Percentiles rank a stretch among this genome's conserved stretches.
phyloP scores from a whole-genome alignment of 2,888 invertebrate species.

The Synanthedon formicaeformis region DNA sequence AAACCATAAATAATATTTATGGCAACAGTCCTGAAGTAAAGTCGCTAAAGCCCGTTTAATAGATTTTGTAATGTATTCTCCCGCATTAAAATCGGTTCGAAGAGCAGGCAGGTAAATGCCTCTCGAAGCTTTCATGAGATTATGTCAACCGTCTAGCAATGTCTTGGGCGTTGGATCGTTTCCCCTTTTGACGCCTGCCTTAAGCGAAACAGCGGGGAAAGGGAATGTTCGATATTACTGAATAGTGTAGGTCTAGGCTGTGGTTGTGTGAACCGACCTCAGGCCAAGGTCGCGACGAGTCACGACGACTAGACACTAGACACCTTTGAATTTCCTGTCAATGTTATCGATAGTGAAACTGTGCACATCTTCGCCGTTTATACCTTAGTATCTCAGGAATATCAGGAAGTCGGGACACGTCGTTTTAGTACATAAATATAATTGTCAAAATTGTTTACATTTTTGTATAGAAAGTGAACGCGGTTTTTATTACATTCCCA shows the following conservation, averaged over 20 bases:
- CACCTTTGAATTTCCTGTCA: conserved; percentile 6
- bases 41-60: neutral
- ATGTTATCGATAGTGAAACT: conserved; percentile 19
- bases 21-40: neutral
- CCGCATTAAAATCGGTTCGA: neutral
- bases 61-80: neutral
- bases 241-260: neutral
- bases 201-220: neutral
- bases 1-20: neutral
- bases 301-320: conserved; percentile 7
- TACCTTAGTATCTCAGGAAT: too few species aligned
- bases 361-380: neutral
- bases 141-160: neutral
- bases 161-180: neutral
- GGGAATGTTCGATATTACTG: neutral
- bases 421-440: too few species aligned
- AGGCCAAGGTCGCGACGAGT: conserved; percentile 9
- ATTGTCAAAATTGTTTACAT: too few species aligned
- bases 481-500: neutral
- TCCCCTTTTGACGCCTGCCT: neutral
- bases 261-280: conserved; percentile 5
- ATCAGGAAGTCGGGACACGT: too few species aligned
- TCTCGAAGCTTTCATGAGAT: neutral
- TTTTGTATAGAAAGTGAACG: neutral
- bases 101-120: neutral